Evolutionary conservation across 2,797 vertebrate species (phyloP), one percentile per base, ranked within the genome.

Genomic region (Smutsia gigantea): DNA sequence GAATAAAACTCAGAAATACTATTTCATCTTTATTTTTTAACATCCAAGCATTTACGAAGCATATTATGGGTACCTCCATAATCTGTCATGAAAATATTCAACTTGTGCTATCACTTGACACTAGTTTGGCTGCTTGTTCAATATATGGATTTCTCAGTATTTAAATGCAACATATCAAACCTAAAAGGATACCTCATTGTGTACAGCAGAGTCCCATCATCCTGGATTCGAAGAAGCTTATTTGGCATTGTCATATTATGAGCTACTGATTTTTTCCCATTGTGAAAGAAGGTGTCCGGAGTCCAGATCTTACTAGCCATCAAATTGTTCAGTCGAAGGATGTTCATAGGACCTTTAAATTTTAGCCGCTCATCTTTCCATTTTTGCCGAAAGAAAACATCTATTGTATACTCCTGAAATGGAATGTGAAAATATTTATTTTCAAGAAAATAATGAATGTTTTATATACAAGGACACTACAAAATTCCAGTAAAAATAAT

Each of bases 271-370:
- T 99, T 99, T 94, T 99, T 99, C 83, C 99, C 99, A 46, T 99
- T 99, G 97, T 99, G 99, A 98, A 99, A 99, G 98, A 99, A 99
- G 15, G 99, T 99, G 96, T 99, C 99, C 27, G 99, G 99, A 61
- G 99, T 99, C 99, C 99, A 99, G 98, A 99, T 99, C 98, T 99
- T 99, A 98, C 99, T 99, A 85, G 99, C 99, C 99, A 99, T 99
- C 98, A 99, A 98, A 97, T 99, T 99, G 98, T 99, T 99, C 97
- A 99, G 98, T 81, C 99, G 99, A 95, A 99, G 98, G 96, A 99
- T 99, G 66, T 99, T 99, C 99, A 99, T 99, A 2, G 99, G 99
- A 13, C 99, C 99, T n/a, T 99, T 98, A 97, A 99, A 99, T 93
- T 98, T 99, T 98, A 99, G 98, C 93, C 99, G 99, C 95, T 99